Base-by-base conservation (phyloP, 1,140 invertebrate genomes). In the Dryas iulia region DNA sequence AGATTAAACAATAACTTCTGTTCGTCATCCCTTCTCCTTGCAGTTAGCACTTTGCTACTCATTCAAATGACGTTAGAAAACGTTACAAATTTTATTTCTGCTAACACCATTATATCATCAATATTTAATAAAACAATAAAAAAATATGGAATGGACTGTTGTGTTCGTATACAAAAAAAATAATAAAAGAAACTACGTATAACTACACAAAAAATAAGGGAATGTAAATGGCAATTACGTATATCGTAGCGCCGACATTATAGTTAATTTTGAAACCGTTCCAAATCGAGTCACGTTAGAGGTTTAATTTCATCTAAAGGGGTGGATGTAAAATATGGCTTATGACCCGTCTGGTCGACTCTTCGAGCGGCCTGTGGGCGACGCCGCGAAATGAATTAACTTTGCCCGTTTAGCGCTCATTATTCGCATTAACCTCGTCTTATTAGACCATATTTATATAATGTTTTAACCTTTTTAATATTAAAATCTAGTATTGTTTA, bases 231-330 rank as follows among this genome's bases (percentile, higher is more conserved):
- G 39, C 14, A 47, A 47, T 47, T 21, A 47, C 7, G 39, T 47
- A 47, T 47, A 47, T 47, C 18, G 14, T 47, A 21, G 39, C 7
- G 53, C 53, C 18, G 53, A 56, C 53, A 56, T 56, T 56, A 56
- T 56, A 56, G 23, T 56, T 56, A 56, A 56, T 56, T 56, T 56
- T 56, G 53, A 56, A 56, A 56, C 53, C 53, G 53, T 56, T 56
- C 53, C 53, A 56, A 56, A 56, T 56, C 53, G 53, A 56, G 53
- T 56, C 53, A 56, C 53, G 53, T 56, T 56, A 56, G 53, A 56
- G 53, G 53, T 56, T 56, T 56, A 56, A 56, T 56, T 56, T 56
- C 53, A 26, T 56, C 53, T 56, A 56, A 56, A 56, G 53, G 23
- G 23, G 53, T 24, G 53, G 21, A 56, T 56, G 53, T 56, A 56